These are phyloP conservation scores for Dendroctonus ponderosae DNA, from an alignment of 1,140 invertebrate genomes.

Conservation along the genomic window DNA sequence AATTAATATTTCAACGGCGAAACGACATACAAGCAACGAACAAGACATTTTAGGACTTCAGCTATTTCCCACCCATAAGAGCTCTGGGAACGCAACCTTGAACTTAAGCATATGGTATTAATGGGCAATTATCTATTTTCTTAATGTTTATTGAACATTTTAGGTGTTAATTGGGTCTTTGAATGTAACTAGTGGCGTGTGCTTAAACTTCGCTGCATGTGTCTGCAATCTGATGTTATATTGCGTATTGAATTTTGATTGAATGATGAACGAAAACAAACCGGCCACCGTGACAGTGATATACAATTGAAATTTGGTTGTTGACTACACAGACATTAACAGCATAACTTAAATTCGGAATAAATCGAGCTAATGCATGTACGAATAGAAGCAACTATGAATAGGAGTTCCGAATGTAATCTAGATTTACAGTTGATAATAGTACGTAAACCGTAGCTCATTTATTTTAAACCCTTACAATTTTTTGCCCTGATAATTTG, in stretches of 20 bases:
- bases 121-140: constrained; percentile 22
- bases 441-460: no score
- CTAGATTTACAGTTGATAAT: no score
- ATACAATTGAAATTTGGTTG: no score
- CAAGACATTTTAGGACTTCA: constrained; percentile 15
- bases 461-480: no score
- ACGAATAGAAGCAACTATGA: no score
- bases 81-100: constrained; percentile 22
- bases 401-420: no score
- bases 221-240: neutral
- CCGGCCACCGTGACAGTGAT: constrained; percentile 5
- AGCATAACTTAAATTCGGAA: no score
- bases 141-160: constrained; percentile 5
- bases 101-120: constrained; percentile 24
- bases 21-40: constrained; percentile 8
- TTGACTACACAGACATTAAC: no score
- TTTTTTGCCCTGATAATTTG: no score
- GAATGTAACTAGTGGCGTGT: constrained; percentile 17
- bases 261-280: neutral
- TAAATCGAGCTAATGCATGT: no score
- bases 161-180: constrained; percentile 21
- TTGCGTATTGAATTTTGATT: constrained; percentile 11
- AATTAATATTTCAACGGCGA: constrained; percentile 26
- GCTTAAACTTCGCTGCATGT: constrained; percentile 11
- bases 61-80: constrained; percentile 15